phyloP scores from a whole-genome alignment of 2,113 vertebrate species.

The Dipodomys merriami region DNA sequence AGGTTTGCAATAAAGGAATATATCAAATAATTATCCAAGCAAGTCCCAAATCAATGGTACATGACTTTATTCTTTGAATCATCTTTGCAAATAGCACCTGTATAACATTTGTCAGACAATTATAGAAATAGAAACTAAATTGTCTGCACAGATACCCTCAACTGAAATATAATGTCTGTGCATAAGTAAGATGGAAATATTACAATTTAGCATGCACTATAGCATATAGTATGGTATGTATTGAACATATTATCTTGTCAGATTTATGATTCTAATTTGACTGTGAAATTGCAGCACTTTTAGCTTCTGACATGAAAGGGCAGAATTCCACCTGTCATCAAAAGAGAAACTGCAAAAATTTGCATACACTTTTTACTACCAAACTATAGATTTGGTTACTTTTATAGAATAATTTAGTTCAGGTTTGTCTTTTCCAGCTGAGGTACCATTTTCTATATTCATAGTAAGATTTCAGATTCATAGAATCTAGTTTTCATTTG shows the following conservation, averaged over 20 bases:
- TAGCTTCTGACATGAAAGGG: background rate
- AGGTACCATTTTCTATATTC: background rate
- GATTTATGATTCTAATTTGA: background rate
- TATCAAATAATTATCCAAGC: background rate
- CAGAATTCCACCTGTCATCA: background rate
- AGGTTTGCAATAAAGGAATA: background rate
- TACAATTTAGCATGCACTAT: no score
- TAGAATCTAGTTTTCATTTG: no score
- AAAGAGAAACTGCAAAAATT: conserved; percentile 9
- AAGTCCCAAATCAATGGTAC: background rate
- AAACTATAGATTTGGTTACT: background rate
- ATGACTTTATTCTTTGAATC: background rate
- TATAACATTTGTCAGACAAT: background rate
- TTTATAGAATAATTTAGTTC: background rate
- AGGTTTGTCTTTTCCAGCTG: background rate
- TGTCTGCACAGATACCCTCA: no score
- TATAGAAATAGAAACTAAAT: no score
- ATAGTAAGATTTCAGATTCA: background rate
- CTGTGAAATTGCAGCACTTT: background rate
- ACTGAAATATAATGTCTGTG: background rate
- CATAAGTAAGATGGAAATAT: background rate
- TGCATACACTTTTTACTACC: background rate
- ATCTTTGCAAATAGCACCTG: background rate
- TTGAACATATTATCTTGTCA: background rate
- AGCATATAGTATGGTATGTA: no score